Conservation (phyloP, 2,888 invertebrate species). For the Pherbina coryleti region DNA sequence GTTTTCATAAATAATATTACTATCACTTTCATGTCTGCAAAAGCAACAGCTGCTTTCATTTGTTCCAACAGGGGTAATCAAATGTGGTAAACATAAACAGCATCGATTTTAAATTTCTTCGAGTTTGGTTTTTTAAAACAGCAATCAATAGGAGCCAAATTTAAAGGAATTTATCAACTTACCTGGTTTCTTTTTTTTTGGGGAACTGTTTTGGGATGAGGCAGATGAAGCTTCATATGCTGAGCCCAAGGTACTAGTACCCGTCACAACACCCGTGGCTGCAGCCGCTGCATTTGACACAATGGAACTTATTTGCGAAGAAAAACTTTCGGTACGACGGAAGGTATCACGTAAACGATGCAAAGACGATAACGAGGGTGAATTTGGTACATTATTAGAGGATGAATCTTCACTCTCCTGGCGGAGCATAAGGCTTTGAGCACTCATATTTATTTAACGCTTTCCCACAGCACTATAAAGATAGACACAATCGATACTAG, state of each 20-base stretch:
- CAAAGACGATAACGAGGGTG: slow-evolving; percentile 72
- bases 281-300: slow-evolving; percentile 62
- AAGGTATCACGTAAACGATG: slow-evolving; percentile 67
- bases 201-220: slow-evolving; percentile 35
- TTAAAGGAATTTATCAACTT: slow-evolving; percentile 49
- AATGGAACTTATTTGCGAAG: slow-evolving; percentile 64
- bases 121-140: too few species aligned
- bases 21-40: too few species aligned
- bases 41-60: too few species aligned
- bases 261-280: slow-evolving; percentile 61
- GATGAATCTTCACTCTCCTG: slow-evolving; percentile 63
- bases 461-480: too few species aligned
- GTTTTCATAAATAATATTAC: too few species aligned
- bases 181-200: slow-evolving; percentile 60
- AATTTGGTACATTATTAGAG: slow-evolving; percentile 62
- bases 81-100: neutral
- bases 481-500: too few species aligned
- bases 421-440: slow-evolving; percentile 63
- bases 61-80: too few species aligned
- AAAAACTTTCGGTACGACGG: slow-evolving; percentile 65
- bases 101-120: neutral
- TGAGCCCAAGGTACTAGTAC: slow-evolving; percentile 50
- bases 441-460: slow-evolving; percentile 57
- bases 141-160: neutral
- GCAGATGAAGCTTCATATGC: slow-evolving; percentile 46